Conservation (phyloP, 2,888 invertebrate genomes). For the Axea sp. region DNA sequence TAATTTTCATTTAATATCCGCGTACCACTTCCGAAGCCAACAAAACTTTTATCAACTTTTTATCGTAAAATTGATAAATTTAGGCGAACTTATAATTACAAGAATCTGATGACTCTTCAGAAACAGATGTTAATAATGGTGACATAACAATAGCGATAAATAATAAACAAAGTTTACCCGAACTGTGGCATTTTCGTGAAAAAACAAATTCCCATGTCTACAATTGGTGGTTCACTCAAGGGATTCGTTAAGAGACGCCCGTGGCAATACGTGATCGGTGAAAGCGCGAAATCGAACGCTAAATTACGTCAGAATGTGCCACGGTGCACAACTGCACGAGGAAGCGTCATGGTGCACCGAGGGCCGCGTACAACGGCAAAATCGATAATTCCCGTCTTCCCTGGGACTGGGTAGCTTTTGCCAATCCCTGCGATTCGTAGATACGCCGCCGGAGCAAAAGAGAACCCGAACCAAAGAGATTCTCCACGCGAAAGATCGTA, state of each 20-base stretch:
- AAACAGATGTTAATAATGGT: too few species aligned
- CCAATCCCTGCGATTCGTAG: slow-evolving; percentile 37
- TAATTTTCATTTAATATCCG: too few species aligned
- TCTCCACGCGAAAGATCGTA: slow-evolving; percentile 29
- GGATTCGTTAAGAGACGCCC: slow-evolving; percentile 43
- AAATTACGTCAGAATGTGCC: slow-evolving; percentile 61
- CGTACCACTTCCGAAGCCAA: too few species aligned
- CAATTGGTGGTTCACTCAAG: slow-evolving; percentile 9
- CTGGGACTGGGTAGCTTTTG: slow-evolving; percentile 61
- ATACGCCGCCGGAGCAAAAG: slow-evolving; percentile 16
- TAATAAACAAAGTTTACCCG: slow-evolving; percentile 2
- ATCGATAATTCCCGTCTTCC: slow-evolving; percentile 65
- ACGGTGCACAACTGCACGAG: slow-evolving; percentile 30
- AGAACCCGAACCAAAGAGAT: slow-evolving; percentile 4
- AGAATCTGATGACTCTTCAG: too few species aligned
- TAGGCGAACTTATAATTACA: too few species aligned
- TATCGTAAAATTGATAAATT: too few species aligned
- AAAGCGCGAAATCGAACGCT: slow-evolving; percentile 62
- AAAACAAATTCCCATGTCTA: slow-evolving; percentile 4
- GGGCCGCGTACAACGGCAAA: slow-evolving; percentile 58
- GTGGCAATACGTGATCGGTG: slow-evolving; percentile 59
- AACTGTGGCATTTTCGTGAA: slow-evolving; percentile 1
- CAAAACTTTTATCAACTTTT: too few species aligned
- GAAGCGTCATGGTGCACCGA: slow-evolving; percentile 17
- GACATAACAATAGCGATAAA: not conserved